Percentiles rank a stretch among this genome's conserved stretches.
Evolutionary conservation across 1,140 invertebrate species (phyloP).

Genomic region (Drosophila varians): DNA sequence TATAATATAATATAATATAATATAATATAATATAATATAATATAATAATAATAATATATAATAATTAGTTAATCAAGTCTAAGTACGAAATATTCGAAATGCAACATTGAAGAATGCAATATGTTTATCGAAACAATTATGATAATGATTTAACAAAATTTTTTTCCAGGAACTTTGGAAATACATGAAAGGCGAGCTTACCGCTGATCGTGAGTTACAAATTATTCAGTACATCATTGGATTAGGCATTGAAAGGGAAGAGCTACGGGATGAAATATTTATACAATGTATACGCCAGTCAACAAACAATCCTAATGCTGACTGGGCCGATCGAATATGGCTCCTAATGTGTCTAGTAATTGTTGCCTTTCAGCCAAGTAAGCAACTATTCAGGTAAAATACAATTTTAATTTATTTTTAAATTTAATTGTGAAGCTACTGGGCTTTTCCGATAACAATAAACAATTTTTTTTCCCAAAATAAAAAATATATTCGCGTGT

Average conservation of each 20-base stretch:
- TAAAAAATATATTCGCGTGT: too few species aligned
- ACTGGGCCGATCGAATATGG: slow-evolving; percentile 93
- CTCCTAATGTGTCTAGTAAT: slow-evolving; percentile 93
- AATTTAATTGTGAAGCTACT: too few species aligned
- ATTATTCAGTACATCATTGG: slow-evolving; percentile 94
- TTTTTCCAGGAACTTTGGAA: slow-evolving; percentile 91
- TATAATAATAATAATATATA: too few species aligned
- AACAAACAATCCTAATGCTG: slow-evolving; percentile 92
- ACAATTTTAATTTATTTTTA: background rate
- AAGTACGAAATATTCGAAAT: too few species aligned
- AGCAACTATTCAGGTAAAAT: slow-evolving; percentile 88
- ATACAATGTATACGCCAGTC: slow-evolving; percentile 94
- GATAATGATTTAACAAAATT: too few species aligned
- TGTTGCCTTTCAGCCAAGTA: slow-evolving; percentile 96
- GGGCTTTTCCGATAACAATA: too few species aligned
- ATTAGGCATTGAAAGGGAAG: slow-evolving; percentile 94
- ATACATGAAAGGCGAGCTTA: slow-evolving; percentile 93
- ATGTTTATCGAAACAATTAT: too few species aligned
- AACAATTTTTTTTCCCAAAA: too few species aligned
- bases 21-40: too few species aligned
- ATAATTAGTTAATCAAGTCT: too few species aligned
- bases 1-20: too few species aligned
- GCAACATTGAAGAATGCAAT: too few species aligned
- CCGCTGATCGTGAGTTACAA: slow-evolving; percentile 91
- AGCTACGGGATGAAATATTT: slow-evolving; percentile 94